Evolutionary conservation across 2,888 invertebrate genomes (phyloP).

Genomic region (Apodemia mormo): DNA sequence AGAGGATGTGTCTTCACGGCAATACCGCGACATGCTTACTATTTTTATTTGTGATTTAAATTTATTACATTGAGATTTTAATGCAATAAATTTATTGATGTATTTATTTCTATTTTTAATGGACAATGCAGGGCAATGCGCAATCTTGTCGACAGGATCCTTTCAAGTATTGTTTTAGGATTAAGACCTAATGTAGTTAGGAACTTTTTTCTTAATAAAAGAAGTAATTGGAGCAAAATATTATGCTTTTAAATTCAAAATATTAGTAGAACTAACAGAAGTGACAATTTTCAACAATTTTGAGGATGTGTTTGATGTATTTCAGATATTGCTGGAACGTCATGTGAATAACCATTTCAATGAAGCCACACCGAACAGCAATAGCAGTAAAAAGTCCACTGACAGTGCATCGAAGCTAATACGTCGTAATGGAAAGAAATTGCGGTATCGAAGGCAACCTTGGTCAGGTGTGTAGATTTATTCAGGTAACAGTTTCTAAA

Average conservation of each 20-base stretch:
- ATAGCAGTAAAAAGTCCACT: slow-evolving; percentile 85
- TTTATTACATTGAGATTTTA: slow-evolving; percentile 20
- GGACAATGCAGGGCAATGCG: slow-evolving; percentile 30
- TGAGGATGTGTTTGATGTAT: slow-evolving; percentile 38
- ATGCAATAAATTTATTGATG: slow-evolving; percentile 22
- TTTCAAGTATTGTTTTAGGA: slow-evolving; percentile 45
- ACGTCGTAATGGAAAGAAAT: slow-evolving; percentile 92
- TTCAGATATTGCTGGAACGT: slow-evolving; percentile 90
- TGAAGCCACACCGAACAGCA: slow-evolving; percentile 81
- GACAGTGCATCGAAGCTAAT: slow-evolving; percentile 89
- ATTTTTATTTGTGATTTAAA: slow-evolving; percentile 23
- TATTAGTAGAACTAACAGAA: neutral
- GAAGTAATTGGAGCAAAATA: neutral
- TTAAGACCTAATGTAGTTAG: slow-evolving; percentile 33
- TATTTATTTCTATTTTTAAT: slow-evolving; percentile 38
- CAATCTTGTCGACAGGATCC: slow-evolving; percentile 33
- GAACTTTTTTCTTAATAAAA: slow-evolving; percentile 12
- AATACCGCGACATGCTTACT: slow-evolving; percentile 34
- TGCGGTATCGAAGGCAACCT: slow-evolving; percentile 92
- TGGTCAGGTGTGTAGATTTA: slow-evolving; percentile 88
- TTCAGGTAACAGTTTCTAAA: too few relatives aligned
- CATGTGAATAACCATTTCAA: slow-evolving; percentile 97
- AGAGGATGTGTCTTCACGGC: slow-evolving; percentile 45
- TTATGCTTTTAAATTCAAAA: neutral
- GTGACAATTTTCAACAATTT: slow-evolving; percentile 21